Base-by-base conservation (phyloP, 2,888 invertebrate genomes). In the Steinernema hermaphroditum region DNA sequence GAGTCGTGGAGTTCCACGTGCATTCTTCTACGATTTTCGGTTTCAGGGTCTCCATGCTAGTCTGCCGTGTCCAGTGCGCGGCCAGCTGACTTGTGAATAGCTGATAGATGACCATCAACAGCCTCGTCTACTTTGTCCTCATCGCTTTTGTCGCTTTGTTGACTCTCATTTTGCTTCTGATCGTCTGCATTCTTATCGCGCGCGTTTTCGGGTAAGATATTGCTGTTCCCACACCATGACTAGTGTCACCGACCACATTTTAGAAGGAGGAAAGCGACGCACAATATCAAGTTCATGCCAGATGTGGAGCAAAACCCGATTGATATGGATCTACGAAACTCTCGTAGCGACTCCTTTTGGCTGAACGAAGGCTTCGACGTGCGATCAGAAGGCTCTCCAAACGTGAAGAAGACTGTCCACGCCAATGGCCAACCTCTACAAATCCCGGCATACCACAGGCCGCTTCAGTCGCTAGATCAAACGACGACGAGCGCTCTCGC, bases 351-450 rank as follows among this genome's bases (percentile, higher is more conserved):
- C 32, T 29, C 62, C 1, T 34, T 32, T 16, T 62, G 62, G 29
- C n/a, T 62, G 62, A 62, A 62, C 62, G 34, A 34, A 62, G 62
- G 62, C 6, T 62, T 62, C 62, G 29, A 62, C 29, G 29, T 50
- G 22, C 22, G 50, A 19, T 50, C 50, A 9, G 62, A 62, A 16
- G 62, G 29, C 22, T 46, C 46, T n/a, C 46, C 46, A 19, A 22
- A 54, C 29, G 14, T 16, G 4, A 2, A 34, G 2, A 29, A 62
- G 32, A 24, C 24, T 24, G 1, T 12, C 22, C 19, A 9, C 24
- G 24, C 24, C 50, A 22, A 12, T 24, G 24, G 24, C 50, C 22
- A 50, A 2, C 32, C 62, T 1, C 62, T 32, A 9, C 62, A 29
- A 29, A 14, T 54, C 9, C 62, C 62, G 32, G 27, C 32, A 8